Base-by-base conservation (phyloP, 2,888 invertebrate species). In the Eupelmus urozonus region DNA sequence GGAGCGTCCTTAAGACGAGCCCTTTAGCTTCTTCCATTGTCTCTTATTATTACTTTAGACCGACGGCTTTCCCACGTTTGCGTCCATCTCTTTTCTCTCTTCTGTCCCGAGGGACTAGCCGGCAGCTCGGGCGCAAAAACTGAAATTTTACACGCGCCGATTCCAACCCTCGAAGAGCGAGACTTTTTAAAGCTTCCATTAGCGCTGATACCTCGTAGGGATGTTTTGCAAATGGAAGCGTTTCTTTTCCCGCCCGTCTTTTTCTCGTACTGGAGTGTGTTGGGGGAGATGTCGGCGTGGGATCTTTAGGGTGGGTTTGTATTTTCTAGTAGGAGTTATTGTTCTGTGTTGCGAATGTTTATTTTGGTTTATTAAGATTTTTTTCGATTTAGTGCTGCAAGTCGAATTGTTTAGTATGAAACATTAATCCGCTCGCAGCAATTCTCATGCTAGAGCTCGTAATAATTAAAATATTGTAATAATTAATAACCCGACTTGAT, bases 101-200 rank as follows among this genome's bases (percentile, higher is more conserved):
- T 18, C 42, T 66, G 45, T 79, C 76, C 42, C 63, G 57, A 45
- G 76, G 76, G 76, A 79, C 40, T 3, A 40, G 29, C 29, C n/a
- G 27, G 23, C 16, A 4, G n/a, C 40, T 1, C 16, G 51, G n/a
- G 75, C 27, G 70, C 59, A 79, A 76, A 77, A 77, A 76, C 34
- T 81, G 83, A 84, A 84, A 85, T 84, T 84, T 83, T 82, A 83
- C 82, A 84, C n/a, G 51, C 23, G 23, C 29, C 18, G 51, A 18
- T 49, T 79, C 73, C 73, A 63, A 81, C 79, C 34, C 79, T 45
- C 77, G 4, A 45, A 13, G 2, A 45, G 75, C 79, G 77, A 82
- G 77, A n/a, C n/a, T 83, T 83, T 82, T 83, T 83, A 80, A 81
- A 71, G 67, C 82, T 82, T 83, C 84, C 84, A 84, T 84, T 84